Conservation (phyloP, 2,888 invertebrate species). For the Congeria kusceri region DNA sequence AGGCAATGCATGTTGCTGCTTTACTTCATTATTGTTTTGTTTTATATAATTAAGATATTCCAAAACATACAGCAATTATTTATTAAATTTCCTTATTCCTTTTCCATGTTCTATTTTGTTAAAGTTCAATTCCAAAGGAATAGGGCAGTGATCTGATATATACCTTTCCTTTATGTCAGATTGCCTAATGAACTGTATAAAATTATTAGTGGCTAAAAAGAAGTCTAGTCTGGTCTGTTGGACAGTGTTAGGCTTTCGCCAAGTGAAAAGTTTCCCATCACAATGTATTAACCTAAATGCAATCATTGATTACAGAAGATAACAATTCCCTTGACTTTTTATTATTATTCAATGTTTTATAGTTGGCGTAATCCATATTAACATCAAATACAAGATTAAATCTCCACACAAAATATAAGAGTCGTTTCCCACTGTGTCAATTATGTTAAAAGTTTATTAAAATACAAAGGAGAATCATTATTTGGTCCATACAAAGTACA, state of each 20-base stretch:
- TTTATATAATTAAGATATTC: constrained; percentile 31
- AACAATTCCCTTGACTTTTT: constrained; percentile 4
- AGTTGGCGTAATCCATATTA: constrained; percentile 3
- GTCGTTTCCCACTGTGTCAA: no score
- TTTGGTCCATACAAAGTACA: constrained; percentile 18
- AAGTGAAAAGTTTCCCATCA: constrained; percentile 5
- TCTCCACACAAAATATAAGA: no score
- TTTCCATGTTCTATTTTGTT: constrained; percentile 2
- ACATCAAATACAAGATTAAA: background rate
- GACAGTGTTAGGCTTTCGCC: constrained; percentile 13
- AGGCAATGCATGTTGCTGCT: constrained; percentile 20
- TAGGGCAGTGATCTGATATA: constrained; percentile 13
- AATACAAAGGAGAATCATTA: background rate
- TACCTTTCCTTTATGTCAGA: constrained; percentile 1
- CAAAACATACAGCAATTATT: constrained; percentile 20
- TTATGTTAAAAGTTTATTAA: background rate
- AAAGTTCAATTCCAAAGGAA: background rate
- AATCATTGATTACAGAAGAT: background rate
- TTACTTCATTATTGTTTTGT: constrained; percentile 26
- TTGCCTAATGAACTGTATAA: constrained; percentile 3
- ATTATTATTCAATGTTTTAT: constrained; percentile 12
- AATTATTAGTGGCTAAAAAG: constrained; percentile 21
- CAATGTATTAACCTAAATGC: constrained; percentile 4
- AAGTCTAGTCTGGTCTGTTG: constrained; percentile 20
- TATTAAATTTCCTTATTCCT: constrained; percentile 33